Conservation (phyloP, 2,888 invertebrate species). For the Melanargia galathea region DNA sequence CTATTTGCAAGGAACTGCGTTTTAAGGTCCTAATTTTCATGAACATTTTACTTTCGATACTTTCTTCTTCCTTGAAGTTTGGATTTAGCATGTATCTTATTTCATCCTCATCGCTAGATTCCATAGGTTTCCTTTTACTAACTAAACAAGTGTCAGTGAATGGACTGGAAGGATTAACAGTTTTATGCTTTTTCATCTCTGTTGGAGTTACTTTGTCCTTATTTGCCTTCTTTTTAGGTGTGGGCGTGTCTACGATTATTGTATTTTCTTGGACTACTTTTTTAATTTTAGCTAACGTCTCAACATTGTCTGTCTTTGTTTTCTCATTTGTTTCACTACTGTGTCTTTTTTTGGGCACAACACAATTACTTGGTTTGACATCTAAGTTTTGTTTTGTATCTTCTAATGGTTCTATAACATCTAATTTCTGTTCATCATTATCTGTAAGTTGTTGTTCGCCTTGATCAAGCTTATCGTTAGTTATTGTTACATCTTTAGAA, state of each 20-base stretch:
- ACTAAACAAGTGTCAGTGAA: slow-evolving; percentile 41
- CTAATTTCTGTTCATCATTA: not conserved
- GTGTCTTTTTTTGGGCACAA: slow-evolving; percentile 25
- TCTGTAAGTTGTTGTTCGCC: not conserved
- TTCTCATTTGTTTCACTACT: slow-evolving; percentile 19
- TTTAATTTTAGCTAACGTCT: slow-evolving; percentile 36
- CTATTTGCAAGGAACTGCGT: slow-evolving; percentile 69
- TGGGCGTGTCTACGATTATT: slow-evolving; percentile 42
- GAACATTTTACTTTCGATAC: slow-evolving; percentile 58
- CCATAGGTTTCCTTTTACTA: slow-evolving; percentile 43
- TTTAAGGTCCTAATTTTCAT: slow-evolving; percentile 69
- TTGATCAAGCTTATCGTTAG: not conserved
- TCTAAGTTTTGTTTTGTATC: slow-evolving; percentile 18
- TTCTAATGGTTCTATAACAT: slow-evolving; percentile 8
- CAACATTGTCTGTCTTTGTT: not conserved
- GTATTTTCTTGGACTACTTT: slow-evolving; percentile 37
- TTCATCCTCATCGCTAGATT: slow-evolving; percentile 71
- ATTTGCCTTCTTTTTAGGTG: slow-evolving; percentile 44
- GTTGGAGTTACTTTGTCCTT: slow-evolving; percentile 58
- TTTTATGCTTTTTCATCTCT: slow-evolving; percentile 58
- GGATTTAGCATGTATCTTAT: slow-evolving; percentile 75
- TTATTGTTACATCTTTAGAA: slow-evolving; percentile 5
- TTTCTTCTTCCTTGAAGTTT: slow-evolving; percentile 57
- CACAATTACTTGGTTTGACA: slow-evolving; percentile 14
- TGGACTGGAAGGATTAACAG: slow-evolving; percentile 39